phyloP scores from a whole-genome alignment of 2,888 invertebrate genomes.

The Leucania comma region DNA sequence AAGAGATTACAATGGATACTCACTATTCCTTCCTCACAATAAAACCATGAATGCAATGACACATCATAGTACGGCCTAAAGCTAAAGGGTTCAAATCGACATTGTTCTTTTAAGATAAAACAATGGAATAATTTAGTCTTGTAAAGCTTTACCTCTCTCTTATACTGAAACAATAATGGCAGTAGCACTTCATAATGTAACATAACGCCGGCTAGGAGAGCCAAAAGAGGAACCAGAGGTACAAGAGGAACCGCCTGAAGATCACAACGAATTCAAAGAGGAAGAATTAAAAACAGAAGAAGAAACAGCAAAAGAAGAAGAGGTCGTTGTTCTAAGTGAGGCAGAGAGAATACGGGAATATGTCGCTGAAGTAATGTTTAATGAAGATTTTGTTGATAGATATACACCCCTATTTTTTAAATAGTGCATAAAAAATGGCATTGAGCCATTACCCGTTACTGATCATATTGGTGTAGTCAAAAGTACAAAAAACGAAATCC shows the following conservation, averaged over 20 bases:
- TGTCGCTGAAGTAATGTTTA: conserved; percentile 72
- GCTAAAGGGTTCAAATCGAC: not conserved
- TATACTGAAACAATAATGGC: not conserved
- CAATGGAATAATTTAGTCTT: not conserved
- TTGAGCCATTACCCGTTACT: no score
- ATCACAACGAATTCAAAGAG: not conserved
- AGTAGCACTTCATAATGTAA: not conserved
- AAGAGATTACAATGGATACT: no score
- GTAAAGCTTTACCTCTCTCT: conserved; percentile 3
- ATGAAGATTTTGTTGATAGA: not conserved
- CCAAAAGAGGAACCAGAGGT: conserved; percentile 10
- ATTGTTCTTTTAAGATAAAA: not conserved
- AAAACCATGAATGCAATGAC: not conserved
- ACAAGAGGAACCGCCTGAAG: not conserved
- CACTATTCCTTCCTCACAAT: not conserved
- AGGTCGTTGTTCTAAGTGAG: conserved; percentile 33
- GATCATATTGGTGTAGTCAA: no score
- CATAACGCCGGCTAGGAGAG: conserved; percentile 32
- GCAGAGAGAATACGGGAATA: conserved; percentile 54
- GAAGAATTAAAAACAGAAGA: conserved; percentile 29
- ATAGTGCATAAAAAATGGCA: no score
- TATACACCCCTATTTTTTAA: no score
- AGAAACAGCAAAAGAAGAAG: conserved; percentile 27
- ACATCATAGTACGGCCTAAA: not conserved
- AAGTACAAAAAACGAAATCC: no score